A percentile compares a stretch with the other conserved stretches of the same genome.
Conservation (phyloP, 2,888 invertebrate genomes). For the Deilephila elpenor region DNA sequence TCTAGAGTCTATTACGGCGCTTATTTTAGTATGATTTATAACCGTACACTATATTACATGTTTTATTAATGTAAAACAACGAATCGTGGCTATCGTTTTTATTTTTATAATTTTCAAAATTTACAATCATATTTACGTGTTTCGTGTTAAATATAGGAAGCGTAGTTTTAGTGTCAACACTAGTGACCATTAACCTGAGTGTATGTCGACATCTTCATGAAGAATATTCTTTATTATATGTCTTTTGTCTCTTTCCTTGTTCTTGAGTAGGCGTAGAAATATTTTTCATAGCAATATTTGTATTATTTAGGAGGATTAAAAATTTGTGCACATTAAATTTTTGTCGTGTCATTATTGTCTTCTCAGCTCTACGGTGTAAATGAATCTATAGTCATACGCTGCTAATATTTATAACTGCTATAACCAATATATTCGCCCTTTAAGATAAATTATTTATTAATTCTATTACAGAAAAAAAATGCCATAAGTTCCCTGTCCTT, state of each 20-base stretch:
- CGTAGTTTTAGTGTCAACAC: slow-evolving; percentile 35
- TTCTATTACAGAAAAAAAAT: too few relatives aligned
- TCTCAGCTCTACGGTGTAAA: background rate
- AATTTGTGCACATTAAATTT: background rate
- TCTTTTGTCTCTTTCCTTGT: background rate
- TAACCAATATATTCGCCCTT: background rate
- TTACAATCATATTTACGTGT: slow-evolving; percentile 38
- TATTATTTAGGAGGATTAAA: background rate
- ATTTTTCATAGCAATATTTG: background rate
- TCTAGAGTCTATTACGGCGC: slow-evolving; percentile 59
- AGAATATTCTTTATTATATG: slow-evolving; percentile 1
- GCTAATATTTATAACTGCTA: background rate
- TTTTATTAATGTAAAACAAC: slow-evolving; percentile 41
- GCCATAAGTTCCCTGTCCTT: too few relatives aligned
- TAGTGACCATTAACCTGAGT: slow-evolving; percentile 31
- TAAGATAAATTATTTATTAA: background rate
- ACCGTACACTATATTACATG: slow-evolving; percentile 51
- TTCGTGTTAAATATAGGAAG: slow-evolving; percentile 39
- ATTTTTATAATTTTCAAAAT: slow-evolving; percentile 52
- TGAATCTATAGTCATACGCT: background rate
- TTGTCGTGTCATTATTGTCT: background rate
- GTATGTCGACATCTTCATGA: slow-evolving; percentile 27
- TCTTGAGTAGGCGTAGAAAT: background rate
- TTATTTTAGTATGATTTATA: slow-evolving; percentile 72
- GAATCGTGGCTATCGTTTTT: slow-evolving; percentile 47